Evolutionary conservation across 2,113 vertebrate species (phyloP).

Genomic region (Nipponia nippon): DNA sequence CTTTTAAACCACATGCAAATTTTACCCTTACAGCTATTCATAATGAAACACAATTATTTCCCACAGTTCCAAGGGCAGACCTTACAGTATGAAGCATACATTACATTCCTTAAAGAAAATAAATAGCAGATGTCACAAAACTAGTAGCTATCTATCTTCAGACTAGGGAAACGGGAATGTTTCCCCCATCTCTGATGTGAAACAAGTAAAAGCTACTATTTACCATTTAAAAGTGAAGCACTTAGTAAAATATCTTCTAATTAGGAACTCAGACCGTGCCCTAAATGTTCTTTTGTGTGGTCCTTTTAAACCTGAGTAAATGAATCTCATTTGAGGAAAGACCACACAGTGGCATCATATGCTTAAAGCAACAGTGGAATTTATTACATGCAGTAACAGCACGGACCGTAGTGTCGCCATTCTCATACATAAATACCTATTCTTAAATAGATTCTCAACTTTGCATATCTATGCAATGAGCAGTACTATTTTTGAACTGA

Average conservation of each 20-base stretch:
- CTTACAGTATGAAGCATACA: neutral
- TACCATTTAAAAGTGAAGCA: neutral
- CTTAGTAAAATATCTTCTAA: neutral
- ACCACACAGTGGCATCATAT: neutral
- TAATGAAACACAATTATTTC: constrained; percentile 16
- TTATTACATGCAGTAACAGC: neutral
- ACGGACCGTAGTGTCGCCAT: neutral
- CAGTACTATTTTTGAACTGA: neutral
- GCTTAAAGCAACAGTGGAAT: neutral
- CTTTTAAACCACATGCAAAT: constrained; percentile 53
- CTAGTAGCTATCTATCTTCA: neutral
- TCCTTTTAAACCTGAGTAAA: neutral
- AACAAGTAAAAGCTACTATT: neutral
- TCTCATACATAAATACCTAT: neutral
- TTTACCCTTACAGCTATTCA: constrained; percentile 47
- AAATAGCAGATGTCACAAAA: neutral
- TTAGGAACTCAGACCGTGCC: neutral
- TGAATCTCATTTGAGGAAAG: neutral
- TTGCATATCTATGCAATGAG: neutral
- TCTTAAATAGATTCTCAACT: neutral
- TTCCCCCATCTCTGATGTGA: neutral
- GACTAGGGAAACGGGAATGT: neutral
- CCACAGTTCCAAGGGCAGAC: constrained; percentile 43
- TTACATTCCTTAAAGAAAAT: neutral
- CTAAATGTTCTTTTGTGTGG: neutral